Conservation (phyloP, 2,113 vertebrate genomes). For the Cavia porcellus region DNA sequence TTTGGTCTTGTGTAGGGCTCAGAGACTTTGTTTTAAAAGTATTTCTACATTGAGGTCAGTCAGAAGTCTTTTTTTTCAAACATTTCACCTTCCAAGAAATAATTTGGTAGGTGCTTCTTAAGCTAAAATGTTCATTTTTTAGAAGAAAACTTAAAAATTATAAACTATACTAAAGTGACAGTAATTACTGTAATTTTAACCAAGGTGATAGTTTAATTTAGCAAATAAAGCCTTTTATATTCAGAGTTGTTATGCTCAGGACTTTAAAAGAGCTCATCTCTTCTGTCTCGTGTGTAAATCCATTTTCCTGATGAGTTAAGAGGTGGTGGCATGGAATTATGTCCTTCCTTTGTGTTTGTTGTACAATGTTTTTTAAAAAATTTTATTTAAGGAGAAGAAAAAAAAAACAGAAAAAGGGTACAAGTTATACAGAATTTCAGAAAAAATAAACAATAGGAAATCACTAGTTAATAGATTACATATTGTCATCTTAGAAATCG, state of each 20-base stretch:
- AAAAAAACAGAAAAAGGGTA: too few relatives aligned
- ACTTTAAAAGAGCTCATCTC: neutral
- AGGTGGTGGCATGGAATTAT: neutral
- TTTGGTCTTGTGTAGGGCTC: neutral
- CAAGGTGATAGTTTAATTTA: neutral
- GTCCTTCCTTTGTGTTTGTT: neutral
- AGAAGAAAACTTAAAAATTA: constrained; percentile 29
- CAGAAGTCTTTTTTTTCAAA: constrained; percentile 42
- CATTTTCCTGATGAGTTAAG: neutral
- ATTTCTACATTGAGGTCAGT: constrained; percentile 1
- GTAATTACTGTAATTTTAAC: constrained; percentile 23
- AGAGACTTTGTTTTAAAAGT: constrained; percentile 22
- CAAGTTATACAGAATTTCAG: too few relatives aligned
- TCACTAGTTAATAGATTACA: too few relatives aligned
- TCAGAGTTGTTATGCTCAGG: constrained; percentile 27
- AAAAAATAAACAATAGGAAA: too few relatives aligned
- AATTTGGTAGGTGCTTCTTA: constrained; percentile 37
- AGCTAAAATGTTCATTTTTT: constrained; percentile 21
- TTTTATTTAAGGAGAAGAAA: too few relatives aligned
- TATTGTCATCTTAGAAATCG: too few relatives aligned
- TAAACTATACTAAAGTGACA: constrained; percentile 26
- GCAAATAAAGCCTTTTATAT: neutral
- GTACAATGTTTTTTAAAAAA: too few relatives aligned
- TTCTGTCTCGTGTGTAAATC: neutral
- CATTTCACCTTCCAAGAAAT: constrained; percentile 50